Evolutionary conservation across 2,113 vertebrate genomes (phyloP), one percentile per base, ranked within the genome.

Genomic region (Callipepla squamata): DNA sequence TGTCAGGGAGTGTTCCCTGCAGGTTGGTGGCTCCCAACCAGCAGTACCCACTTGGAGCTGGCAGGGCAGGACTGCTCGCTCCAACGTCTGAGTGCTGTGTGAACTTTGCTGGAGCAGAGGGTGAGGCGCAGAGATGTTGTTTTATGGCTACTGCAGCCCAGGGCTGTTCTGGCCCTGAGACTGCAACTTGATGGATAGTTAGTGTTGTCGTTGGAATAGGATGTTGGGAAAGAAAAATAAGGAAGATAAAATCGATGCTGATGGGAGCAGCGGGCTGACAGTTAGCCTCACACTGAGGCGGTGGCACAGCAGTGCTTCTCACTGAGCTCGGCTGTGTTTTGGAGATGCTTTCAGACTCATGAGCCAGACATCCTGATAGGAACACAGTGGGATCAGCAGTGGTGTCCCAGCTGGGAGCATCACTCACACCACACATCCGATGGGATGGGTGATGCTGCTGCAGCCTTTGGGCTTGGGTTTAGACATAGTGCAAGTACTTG

Each of bases 351-450:
- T 90, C 58, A 53, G 73, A 68, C 66, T 79, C 78, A 47, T 89
- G 84, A 92, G 86, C 91, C 84, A 73, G 87, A 96, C 94, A 84
- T 68, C 30, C n/a, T 78, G 69, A 65, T 81, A 63, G 42, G 47
- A 94, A 92, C 34, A 10, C 69, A 65, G 73, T 34, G 21, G 77
- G 11, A 57, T 62, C 53, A 18, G 74, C 25, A 68, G 61, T 81
- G 83, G 21, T 48, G 11, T 30, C 44, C 88, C 62, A 42, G 0
- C 51, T 11, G 66, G 69, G 83, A 86, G 0, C 42, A 3, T 84
- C 44, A 45, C 28, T 86, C 36, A 44, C 87, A 53, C 10, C 0
- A 40, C 55, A 21, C 65, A 32, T 89, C 91, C 84, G 62, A 2
- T 48, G 67, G 86, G 63, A 79, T 45, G 62, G 51, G 38, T 0